Evolutionary conservation across 2,113 vertebrate species (phyloP), one percentile per base, ranked within the genome.

Genomic region (Felis chaus): DNA sequence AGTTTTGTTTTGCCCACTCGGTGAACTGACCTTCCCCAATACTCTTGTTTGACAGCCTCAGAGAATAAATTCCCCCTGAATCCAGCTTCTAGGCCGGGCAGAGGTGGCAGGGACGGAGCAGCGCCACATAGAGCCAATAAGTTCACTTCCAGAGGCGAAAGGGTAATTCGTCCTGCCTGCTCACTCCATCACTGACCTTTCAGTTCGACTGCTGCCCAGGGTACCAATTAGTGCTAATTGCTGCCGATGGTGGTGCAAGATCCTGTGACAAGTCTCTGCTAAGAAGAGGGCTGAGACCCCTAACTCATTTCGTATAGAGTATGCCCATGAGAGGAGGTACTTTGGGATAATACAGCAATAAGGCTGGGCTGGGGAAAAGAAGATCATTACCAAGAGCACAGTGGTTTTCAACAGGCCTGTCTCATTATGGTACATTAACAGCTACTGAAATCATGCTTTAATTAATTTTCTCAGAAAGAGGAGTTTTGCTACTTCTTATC

Each of bases 191-290:
- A 78, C 91, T 93, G 97, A 97, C 96, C 97, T 96, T 33, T 12
- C 61, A 3, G 8, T 84, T 83, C 57, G 5, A 55, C 23, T 1
- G 71, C 94, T 61, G 89, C 63, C 78, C 66, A 39, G 98, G 81
- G 76, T 97, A 55, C 94, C 91, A 98, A 89, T 97, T 97, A 97
- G 85, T 61, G 73, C 92, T 97, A 95, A 97, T 95, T 97, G 98
- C 94, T 93, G 94, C 76, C 12, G 7, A 33, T 39, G 45, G 55
- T 55, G 82, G 79, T 68, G 92, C 92, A 69, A 79, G 97, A 89
- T 93, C 91, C 87, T 1, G 61, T 65, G 81, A 85, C 76, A 74
- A 82, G 66, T 73, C 89, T 91, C 73, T 39, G 61, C 65, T 65
- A 74, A 89, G 96, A 86, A 86, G 81, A 91, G 78, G 89, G 85